Evolutionary conservation across 2,113 vertebrate genomes (phyloP).

Genomic region (Vulpes ferrilata): DNA sequence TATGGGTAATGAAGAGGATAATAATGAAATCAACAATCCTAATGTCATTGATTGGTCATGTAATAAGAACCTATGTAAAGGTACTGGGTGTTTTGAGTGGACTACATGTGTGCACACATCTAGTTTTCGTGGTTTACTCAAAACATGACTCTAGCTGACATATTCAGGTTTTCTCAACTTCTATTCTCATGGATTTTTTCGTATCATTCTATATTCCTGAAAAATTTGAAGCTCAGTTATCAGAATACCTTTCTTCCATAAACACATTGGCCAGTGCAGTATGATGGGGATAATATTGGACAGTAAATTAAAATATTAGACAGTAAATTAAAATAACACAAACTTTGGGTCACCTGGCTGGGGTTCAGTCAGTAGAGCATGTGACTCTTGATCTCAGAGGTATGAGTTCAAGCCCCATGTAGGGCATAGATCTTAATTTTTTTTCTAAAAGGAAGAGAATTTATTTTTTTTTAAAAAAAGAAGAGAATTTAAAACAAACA

Average conservation of each 20-base stretch:
- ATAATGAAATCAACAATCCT: background rate
- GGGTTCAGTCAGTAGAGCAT: background rate
- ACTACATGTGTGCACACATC: background rate
- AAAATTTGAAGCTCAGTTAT: background rate
- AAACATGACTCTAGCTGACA: background rate
- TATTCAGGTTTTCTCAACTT: background rate
- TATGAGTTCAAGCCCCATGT: background rate
- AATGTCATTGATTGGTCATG: background rate
- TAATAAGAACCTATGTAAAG: background rate
- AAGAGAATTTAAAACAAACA: background rate
- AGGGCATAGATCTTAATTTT: background rate
- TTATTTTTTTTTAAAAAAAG: background rate
- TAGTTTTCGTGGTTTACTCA: background rate
- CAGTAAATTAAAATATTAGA: background rate
- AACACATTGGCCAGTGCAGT: background rate
- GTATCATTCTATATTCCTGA: background rate
- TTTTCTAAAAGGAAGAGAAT: background rate
- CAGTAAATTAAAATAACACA: background rate
- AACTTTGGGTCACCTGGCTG: background rate
- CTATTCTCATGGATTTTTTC: background rate
- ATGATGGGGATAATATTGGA: background rate
- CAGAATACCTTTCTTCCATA: background rate
- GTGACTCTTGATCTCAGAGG: background rate
- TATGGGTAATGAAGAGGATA: background rate
- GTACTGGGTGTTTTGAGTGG: background rate